A percentile compares a stretch with the other conserved stretches of the same genome.
Evolutionary conservation across 2,888 invertebrate genomes (phyloP).

Genomic region (Heteropelma amictum): DNA sequence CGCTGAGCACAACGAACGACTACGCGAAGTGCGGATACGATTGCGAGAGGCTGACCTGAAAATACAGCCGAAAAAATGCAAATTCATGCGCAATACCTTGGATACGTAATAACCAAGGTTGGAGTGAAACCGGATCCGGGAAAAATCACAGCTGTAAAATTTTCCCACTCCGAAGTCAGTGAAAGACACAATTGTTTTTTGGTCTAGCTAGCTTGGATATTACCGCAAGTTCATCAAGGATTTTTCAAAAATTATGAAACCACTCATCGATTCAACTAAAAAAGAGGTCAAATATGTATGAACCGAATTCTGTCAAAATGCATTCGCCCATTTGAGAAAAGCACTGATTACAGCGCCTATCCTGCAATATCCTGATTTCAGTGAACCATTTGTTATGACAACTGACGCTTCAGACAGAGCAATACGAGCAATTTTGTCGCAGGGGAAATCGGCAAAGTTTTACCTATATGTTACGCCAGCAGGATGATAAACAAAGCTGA

Average conservation of each 20-base stretch:
- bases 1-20: slow-evolving; percentile 28
- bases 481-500: slow-evolving; percentile 38
- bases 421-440: slow-evolving; percentile 48
- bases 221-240: slow-evolving; percentile 56
- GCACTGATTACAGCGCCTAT: slow-evolving; percentile 40
- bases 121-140: slow-evolving; percentile 26
- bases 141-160: slow-evolving; percentile 57
- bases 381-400: slow-evolving; percentile 44
- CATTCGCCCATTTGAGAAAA: slow-evolving; percentile 25
- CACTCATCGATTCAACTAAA: slow-evolving; percentile 45
- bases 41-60: neutral
- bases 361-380: slow-evolving; percentile 48
- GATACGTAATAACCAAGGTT: slow-evolving; percentile 1
- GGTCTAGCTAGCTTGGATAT: slow-evolving; percentile 56
- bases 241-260: slow-evolving; percentile 54
- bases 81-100: slow-evolving; percentile 13
- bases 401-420: slow-evolving; percentile 51
- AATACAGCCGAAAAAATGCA: slow-evolving; percentile 1
- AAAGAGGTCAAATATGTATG: slow-evolving; percentile 36
- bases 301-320: slow-evolving; percentile 16
- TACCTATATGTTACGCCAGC: slow-evolving; percentile 47
- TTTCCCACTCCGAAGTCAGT: too few relatives aligned
- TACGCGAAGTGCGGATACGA: neutral
- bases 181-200: slow-evolving; percentile 50
- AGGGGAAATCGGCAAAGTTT: slow-evolving; percentile 39